Evolutionary conservation across 2,797 vertebrate species (phyloP).

Genomic region (Propithecus deckenii): DNA sequence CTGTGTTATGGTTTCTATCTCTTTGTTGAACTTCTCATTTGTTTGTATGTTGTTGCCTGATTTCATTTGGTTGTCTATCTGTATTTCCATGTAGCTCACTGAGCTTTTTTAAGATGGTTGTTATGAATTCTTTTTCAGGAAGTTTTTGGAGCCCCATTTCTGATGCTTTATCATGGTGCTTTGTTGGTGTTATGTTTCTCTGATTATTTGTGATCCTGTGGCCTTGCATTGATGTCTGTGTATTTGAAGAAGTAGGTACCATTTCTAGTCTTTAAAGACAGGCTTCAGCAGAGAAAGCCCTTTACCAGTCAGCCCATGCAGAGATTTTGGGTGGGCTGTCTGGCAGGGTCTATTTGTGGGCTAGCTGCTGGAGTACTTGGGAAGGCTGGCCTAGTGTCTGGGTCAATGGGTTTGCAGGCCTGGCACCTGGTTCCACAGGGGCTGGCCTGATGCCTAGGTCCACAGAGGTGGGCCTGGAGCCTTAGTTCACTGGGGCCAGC

Average conservation of each 20-base stretch:
- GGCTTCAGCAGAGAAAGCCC: background rate
- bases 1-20: background rate
- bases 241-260: background rate
- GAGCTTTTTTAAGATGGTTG: background rate
- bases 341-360: background rate
- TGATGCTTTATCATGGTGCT: background rate
- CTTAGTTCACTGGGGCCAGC: background rate
- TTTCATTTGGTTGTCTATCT: background rate
- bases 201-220: background rate
- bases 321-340: background rate
- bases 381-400: background rate
- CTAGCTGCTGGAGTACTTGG: background rate
- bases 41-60: background rate
- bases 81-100: background rate
- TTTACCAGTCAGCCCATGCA: background rate
- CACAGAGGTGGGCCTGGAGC: background rate
- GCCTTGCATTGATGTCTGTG: background rate
- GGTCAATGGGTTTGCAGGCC: background rate
- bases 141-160: background rate
- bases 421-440: background rate
- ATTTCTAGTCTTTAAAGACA: background rate
- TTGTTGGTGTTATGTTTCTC: background rate
- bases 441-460: background rate
- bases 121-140: background rate
- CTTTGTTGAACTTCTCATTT: background rate